Conservation (phyloP, 2,888 invertebrate species). For the Loripinus fragilis region DNA sequence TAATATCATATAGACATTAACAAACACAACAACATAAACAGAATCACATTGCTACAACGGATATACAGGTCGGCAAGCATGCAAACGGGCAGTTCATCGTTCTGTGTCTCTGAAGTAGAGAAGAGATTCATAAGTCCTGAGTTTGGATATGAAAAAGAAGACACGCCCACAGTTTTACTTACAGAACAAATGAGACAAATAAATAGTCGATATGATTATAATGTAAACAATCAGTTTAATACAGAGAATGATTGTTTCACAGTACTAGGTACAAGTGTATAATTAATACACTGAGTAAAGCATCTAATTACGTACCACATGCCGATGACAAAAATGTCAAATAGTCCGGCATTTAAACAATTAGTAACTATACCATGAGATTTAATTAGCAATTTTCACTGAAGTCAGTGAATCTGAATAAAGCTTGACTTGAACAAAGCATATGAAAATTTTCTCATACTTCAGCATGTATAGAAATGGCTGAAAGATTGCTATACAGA, state of each 20-base stretch:
- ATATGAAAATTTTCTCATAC: too few relatives aligned
- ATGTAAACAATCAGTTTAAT: not conserved
- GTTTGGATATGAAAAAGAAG: conserved; percentile 4
- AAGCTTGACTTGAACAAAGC: too few relatives aligned
- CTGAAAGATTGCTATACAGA: too few relatives aligned
- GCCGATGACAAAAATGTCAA: too few relatives aligned
- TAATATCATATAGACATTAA: not conserved
- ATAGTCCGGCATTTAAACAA: too few relatives aligned
- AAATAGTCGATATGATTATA: not conserved
- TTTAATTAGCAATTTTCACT: too few relatives aligned
- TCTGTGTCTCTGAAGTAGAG: conserved; percentile 5
- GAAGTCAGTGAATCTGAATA: too few relatives aligned
- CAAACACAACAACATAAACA: not conserved
- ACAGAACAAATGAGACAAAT: conserved; percentile 8
- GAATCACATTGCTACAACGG: not conserved
- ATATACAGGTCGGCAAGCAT: not conserved
- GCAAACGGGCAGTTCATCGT: not conserved
- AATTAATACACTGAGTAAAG: too few relatives aligned
- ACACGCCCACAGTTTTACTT: not conserved
- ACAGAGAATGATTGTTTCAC: not conserved
- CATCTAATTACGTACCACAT: too few relatives aligned
- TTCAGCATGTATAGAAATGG: too few relatives aligned
- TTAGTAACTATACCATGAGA: too few relatives aligned
- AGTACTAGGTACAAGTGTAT: not conserved
- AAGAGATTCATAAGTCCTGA: conserved; percentile 13